Percentiles rank a stretch among this genome's conserved stretches.
phyloP scores from a whole-genome alignment of 2,888 invertebrate species.

The Aphelenchoides bicaudatus region DNA sequence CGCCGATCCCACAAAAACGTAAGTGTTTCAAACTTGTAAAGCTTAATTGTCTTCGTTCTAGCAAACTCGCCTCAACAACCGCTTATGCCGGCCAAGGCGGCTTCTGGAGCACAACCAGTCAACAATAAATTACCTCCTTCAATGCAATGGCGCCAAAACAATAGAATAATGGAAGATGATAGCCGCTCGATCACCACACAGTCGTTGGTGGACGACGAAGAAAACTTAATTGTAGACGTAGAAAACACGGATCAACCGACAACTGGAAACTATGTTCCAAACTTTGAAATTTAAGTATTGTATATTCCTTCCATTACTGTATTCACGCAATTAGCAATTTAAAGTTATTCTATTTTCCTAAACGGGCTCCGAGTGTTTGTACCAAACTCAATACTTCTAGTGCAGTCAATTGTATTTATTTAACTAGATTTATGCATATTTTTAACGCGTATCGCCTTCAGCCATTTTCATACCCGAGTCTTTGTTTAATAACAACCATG shows the following conservation, averaged over 20 bases:
- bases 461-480: too few relatives aligned
- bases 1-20: constrained; percentile 16
- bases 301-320: neutral
- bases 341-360: too few relatives aligned
- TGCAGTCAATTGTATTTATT: too few relatives aligned
- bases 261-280: neutral
- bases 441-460: too few relatives aligned
- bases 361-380: too few relatives aligned
- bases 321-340: neutral
- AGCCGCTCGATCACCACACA: neutral
- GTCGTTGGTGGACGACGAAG: constrained; percentile 6
- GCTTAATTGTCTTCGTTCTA: neutral
- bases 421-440: too few relatives aligned
- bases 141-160: constrained; percentile 2
- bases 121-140: neutral
- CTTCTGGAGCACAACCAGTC: neutral
- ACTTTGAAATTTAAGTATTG: constrained; percentile 12
- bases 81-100: neutral
- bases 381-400: too few relatives aligned
- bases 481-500: too few relatives aligned
- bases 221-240: neutral
- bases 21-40: neutral
- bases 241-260: neutral
- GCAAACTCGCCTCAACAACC: neutral
- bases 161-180: neutral